These are phyloP conservation scores for Notothenia coriiceps DNA, from an alignment of 2,113 vertebrate species.

Conservation along the genomic window DNA sequence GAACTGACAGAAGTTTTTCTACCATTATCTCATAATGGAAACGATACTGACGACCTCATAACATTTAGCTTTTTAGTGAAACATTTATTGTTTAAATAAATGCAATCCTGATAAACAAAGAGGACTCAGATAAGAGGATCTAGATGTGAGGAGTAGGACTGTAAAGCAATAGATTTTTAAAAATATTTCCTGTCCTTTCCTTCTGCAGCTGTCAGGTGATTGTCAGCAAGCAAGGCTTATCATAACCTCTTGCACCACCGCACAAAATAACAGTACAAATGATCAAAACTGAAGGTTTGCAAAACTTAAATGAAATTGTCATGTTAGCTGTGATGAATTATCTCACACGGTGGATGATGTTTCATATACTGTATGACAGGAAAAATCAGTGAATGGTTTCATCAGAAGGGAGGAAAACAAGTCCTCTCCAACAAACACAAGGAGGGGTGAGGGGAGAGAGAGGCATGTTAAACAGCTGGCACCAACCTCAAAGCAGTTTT, in stretches of 20 bases:
- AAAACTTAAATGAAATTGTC: constrained; percentile 61
- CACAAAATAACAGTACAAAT: constrained; percentile 32
- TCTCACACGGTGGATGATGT: constrained; percentile 20
- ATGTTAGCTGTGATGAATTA: constrained; percentile 50
- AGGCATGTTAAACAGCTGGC: background rate
- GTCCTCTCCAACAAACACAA: constrained; percentile 35
- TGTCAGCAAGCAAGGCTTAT: constrained; percentile 30
- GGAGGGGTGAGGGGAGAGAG: background rate
- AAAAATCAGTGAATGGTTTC: background rate
- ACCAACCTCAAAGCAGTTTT: background rate
- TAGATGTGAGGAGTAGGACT: background rate
- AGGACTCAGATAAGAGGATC: background rate
- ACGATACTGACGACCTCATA: background rate
- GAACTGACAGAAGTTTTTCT: background rate
- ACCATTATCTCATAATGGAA: background rate
- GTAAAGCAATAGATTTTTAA: background rate
- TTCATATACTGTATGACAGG: constrained; percentile 8
- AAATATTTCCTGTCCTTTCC: background rate
- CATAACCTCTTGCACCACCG: background rate
- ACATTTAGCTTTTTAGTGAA: background rate
- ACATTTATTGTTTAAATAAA: background rate
- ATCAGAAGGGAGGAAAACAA: constrained; percentile 18
- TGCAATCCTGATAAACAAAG: background rate
- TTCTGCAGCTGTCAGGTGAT: constrained; percentile 19
- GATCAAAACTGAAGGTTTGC: constrained; percentile 54